Conservation (phyloP, 2,888 invertebrate genomes). For the Linhomoeus sp. region DNA sequence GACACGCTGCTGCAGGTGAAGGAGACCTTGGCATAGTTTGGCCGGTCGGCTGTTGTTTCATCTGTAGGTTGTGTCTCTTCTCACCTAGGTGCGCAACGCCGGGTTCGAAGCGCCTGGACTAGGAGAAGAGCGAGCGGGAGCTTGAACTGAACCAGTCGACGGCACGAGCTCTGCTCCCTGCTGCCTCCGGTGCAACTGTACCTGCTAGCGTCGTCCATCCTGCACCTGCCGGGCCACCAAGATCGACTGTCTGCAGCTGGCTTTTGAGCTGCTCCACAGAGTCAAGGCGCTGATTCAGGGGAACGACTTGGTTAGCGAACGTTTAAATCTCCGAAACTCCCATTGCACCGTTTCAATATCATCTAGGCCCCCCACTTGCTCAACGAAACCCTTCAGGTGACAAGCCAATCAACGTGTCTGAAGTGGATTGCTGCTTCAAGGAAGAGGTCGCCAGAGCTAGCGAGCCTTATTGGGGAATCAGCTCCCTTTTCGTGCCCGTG, state of each 20-base stretch:
- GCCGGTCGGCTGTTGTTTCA: too few relatives aligned
- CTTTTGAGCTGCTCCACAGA: constrained; percentile 18
- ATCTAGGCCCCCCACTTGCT: not conserved
- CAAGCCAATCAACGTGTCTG: not conserved
- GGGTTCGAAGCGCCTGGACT: constrained; percentile 44
- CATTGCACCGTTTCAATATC: too few relatives aligned
- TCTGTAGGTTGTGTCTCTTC: constrained; percentile 11
- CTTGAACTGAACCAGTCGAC: constrained; percentile 12
- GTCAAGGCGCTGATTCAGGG: not conserved
- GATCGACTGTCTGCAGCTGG: constrained; percentile 50
- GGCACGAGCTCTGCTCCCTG: constrained; percentile 8
- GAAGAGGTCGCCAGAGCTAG: constrained; percentile 5
- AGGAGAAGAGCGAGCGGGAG: constrained; percentile 11
- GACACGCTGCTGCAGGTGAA: constrained; percentile 43
- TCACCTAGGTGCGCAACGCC: constrained; percentile 34
- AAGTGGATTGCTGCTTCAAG: constrained; percentile 1
- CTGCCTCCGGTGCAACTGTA: constrained; percentile 41
- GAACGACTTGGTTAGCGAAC: too few relatives aligned
- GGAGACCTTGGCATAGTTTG: too few relatives aligned
- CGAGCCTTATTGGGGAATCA: constrained; percentile 8
- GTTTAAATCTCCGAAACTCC: too few relatives aligned
- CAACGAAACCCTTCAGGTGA: not conserved
- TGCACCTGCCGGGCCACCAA: constrained; percentile 50
- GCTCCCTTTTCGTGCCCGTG: constrained; percentile 5
- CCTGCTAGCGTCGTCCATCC: constrained; percentile 47